phyloP scores from a whole-genome alignment of 2,113 vertebrate species.

The Chitala chitala region DNA sequence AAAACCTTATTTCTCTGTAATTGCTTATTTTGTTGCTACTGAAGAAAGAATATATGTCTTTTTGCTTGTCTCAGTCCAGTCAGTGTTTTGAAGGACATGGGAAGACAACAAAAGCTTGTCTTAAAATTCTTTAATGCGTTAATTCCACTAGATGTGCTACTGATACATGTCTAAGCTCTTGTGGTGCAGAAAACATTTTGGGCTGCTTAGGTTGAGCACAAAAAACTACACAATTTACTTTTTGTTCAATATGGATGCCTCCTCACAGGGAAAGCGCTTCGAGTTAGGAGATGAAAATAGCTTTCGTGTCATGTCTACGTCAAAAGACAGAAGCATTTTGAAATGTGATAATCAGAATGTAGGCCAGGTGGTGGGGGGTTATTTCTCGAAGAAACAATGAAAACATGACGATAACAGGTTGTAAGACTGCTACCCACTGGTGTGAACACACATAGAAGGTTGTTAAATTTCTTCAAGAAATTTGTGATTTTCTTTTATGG shows the following conservation, averaged over 20 bases:
- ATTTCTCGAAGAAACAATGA: not conserved
- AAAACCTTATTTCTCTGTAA: too few relatives aligned
- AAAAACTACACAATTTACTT: not conserved
- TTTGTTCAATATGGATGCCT: not conserved
- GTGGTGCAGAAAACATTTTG: too few relatives aligned
- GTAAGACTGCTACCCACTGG: not conserved
- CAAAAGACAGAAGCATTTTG: not conserved
- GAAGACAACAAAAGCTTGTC: too few relatives aligned
- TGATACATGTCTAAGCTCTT: too few relatives aligned
- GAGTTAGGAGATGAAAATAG: not conserved
- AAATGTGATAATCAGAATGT: not conserved
- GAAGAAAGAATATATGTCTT: too few relatives aligned
- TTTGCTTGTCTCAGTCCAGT: too few relatives aligned
- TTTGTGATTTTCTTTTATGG: too few relatives aligned
- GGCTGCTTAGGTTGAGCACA: too few relatives aligned
- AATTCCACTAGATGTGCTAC: too few relatives aligned
- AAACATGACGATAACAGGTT: not conserved
- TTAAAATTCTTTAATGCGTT: too few relatives aligned
- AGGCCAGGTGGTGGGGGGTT: not conserved
- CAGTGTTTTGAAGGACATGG: too few relatives aligned
- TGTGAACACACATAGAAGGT: not conserved
- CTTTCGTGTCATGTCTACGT: not conserved
- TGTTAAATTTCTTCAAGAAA: not conserved
- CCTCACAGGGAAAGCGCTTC: not conserved
- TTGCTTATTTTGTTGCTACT: too few relatives aligned